Evolutionary conservation across 2,113 vertebrate genomes (phyloP).

Genomic region (Cettia cetti): DNA sequence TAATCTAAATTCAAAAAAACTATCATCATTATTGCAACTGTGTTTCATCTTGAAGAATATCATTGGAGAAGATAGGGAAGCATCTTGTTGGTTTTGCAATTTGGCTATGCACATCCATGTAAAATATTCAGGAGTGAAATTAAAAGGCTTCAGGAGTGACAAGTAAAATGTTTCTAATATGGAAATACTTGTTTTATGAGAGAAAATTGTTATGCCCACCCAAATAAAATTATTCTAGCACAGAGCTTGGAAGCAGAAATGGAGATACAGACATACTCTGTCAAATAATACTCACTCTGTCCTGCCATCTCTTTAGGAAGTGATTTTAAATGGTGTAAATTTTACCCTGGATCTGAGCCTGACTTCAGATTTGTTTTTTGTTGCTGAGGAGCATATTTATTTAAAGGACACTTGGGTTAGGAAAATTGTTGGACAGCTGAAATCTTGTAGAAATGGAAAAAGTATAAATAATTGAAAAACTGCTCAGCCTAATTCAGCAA

Average conservation of each 20-base stretch:
- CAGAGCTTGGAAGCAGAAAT: neutral
- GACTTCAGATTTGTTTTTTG: neutral
- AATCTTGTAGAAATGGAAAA: slow-evolving; percentile 30
- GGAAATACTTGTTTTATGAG: neutral
- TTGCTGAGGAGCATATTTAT: slow-evolving; percentile 1
- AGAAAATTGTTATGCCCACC: neutral
- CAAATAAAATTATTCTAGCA: neutral
- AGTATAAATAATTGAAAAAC: slow-evolving; percentile 38
- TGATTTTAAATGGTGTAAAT: neutral
- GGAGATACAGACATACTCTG: neutral
- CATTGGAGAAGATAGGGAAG: neutral
- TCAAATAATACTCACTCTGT: neutral
- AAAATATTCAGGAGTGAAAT: neutral
- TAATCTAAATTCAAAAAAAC: neutral
- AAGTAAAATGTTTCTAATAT: neutral
- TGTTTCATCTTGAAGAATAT: neutral
- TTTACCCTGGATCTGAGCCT: neutral
- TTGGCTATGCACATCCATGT: neutral
- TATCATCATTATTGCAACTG: neutral
- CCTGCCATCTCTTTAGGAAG: neutral
- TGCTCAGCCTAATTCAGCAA: slow-evolving; percentile 7
- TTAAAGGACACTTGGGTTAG: neutral
- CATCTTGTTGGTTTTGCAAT: neutral
- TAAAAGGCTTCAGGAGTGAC: neutral
- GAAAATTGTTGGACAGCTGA: slow-evolving; percentile 3